These are phyloP conservation scores for Chrysemys picta DNA, from an alignment of 2,113 vertebrate species.

Conservation along the genomic window DNA sequence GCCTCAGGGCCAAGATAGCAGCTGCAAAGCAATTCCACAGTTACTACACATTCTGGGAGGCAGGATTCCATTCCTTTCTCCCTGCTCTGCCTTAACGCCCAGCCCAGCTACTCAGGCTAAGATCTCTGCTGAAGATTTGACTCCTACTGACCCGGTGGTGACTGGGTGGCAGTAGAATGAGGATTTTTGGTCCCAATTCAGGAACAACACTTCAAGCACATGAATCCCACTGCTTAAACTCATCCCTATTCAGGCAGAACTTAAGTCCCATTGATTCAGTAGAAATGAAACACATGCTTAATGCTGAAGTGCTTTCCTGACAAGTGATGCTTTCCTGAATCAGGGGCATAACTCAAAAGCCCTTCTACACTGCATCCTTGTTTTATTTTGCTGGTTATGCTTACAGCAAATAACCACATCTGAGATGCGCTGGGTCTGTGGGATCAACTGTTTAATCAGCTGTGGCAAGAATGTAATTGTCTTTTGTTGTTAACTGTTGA, in stretches of 20 bases:
- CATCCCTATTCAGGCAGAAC: not conserved
- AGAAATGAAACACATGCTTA: constrained; percentile 45
- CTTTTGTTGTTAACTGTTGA: constrained; percentile 70
- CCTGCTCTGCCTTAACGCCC: not conserved
- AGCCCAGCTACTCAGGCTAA: not conserved
- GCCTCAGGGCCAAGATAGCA: not conserved
- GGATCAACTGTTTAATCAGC: constrained; percentile 74
- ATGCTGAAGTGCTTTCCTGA: constrained; percentile 11
- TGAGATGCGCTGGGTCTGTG: constrained; percentile 50
- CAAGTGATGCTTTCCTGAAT: constrained; percentile 30
- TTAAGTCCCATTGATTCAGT: not conserved
- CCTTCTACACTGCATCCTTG: constrained; percentile 20
- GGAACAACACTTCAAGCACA: not conserved
- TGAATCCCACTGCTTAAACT: not conserved
- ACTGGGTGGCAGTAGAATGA: not conserved
- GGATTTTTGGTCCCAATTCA: not conserved
- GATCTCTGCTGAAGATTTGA: not conserved
- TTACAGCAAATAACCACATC: constrained; percentile 49
- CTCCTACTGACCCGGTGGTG: not conserved
- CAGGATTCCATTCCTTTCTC: not conserved
- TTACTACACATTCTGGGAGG: not conserved
- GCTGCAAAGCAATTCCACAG: not conserved
- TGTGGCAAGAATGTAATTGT: constrained; percentile 67
- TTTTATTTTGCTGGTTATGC: constrained; percentile 62
- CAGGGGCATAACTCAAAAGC: not conserved